Base-by-base conservation (phyloP, 2,797 vertebrate genomes). In the Xiphorhynchus erythropygius region DNA sequence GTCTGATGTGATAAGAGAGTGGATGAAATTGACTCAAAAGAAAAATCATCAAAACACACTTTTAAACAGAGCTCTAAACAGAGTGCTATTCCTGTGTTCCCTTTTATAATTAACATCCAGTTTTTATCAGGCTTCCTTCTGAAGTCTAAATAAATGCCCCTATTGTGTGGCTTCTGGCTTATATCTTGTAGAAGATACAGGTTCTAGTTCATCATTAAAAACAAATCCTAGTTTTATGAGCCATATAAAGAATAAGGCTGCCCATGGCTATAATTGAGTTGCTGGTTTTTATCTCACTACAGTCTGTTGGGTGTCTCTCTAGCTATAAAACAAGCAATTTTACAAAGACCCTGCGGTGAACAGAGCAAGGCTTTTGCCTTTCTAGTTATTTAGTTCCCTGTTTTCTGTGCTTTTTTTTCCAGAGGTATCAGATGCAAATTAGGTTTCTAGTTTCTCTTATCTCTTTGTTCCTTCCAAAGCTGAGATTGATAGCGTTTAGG, bases 351-450 rank as follows among this genome's bases (percentile, higher is more conserved):
- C 78, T 92, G 82, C 7, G 2, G 96, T 96, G 95, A 93, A 88
- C 8, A 95, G 82, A 90, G 46, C 84, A 93, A 88, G 93, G 92
- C 84, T 96, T 96, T 80, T 89, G 86, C 75, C 79, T 97, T 95
- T 94, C 84, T 90, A 89, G 89, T 94, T 97, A 94, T 96, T 92
- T 96, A 94, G 85, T 69, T 94, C 74, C 33, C 86, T 94, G 85
- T 93, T 96, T 95, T 89, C 71, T 71, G 56, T 89, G 44, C 2
- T 87, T 82, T 79, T 82, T 70, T 88, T 86, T 87, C 74, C 87
- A 96, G 91, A 91, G 88, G 77, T 96, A 97, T 95, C 71, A 83
- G 92, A 97, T 97, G 94, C 94, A 97, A 98, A 97, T 97, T 95
- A 96, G 57, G 28, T 89, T 96, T 93, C 84, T 90, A 80, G 73